Base-by-base conservation (phyloP, 23 tunicate genomes). In the Oikopleura vanhoeffeni region DNA sequence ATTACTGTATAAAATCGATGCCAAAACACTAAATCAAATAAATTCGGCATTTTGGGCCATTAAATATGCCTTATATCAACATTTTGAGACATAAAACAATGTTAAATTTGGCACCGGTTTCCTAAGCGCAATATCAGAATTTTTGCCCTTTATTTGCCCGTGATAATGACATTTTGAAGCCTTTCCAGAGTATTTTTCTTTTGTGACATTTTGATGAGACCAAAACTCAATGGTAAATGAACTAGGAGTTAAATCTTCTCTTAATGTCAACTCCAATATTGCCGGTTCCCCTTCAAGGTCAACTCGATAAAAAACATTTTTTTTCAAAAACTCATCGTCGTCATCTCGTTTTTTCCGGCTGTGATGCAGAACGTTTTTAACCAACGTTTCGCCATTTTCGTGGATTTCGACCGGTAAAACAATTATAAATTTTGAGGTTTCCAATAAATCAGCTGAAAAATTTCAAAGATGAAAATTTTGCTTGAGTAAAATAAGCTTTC, bases 1-100 rank as follows among this genome's bases (percentile, higher is more conserved):
- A 71, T 95, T 95, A 92, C 99, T 95, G 89, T 30, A 41, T 49
- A 67, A 79, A 40, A n/a, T n/a, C n/a, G n/a, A n/a, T n/a, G n/a
- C n/a, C n/a, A n/a, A n/a, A n/a, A n/a, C n/a, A n/a, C n/a, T n/a
- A n/a, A n/a, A n/a, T n/a, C n/a, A n/a, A n/a, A n/a, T n/a, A n/a
- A n/a, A n/a, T n/a, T n/a, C n/a, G n/a, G n/a, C n/a, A n/a, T n/a
- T n/a, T n/a, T n/a, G n/a, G n/a, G n/a, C n/a, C n/a, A n/a, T n/a
- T n/a, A n/a, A n/a, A n/a, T n/a, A n/a, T n/a, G n/a, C n/a, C n/a
- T n/a, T n/a, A n/a, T n/a, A n/a, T n/a, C n/a, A n/a, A n/a, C n/a
- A n/a, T n/a, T n/a, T n/a, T n/a, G n/a, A n/a, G n/a, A n/a, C n/a
- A n/a, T n/a, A n/a, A n/a, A n/a, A n/a, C n/a, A n/a, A n/a, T n/a